These are phyloP conservation scores for Rugalucina vietnamica DNA, from an alignment of 2,888 invertebrate species.

Conservation along the genomic window DNA sequence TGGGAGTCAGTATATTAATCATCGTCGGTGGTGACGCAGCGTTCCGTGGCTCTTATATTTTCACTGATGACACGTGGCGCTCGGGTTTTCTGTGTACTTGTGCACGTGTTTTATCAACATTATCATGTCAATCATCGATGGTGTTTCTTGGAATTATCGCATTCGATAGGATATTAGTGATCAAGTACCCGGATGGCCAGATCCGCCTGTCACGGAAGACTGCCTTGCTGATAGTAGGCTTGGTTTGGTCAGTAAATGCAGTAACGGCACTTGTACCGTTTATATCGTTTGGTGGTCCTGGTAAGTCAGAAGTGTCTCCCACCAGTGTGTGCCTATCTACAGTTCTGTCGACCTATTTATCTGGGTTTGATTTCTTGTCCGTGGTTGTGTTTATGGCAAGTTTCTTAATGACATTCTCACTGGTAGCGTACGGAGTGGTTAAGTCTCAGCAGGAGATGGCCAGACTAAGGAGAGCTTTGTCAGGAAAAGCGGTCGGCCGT, in stretches of 20 bases:
- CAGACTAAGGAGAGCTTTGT: not conserved
- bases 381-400: not conserved
- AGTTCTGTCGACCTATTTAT: no score
- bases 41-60: not conserved
- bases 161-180: not conserved
- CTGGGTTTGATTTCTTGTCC: no score
- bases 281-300: not conserved
- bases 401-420: not conserved
- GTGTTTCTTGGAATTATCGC: not conserved
- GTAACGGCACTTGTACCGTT: not conserved
- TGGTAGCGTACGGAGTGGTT: not conserved
- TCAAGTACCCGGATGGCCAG: not conserved
- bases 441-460: not conserved
- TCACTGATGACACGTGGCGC: not conserved
- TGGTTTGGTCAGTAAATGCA: not conserved
- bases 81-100: not conserved
- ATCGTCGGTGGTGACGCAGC: not conserved
- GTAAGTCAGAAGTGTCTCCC: not conserved
- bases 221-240: not conserved
- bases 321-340: not conserved
- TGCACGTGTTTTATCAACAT: not conserved
- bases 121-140: not conserved
- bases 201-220: not conserved
- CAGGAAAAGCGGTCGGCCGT: not conserved
- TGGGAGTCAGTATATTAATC: not conserved